Conservation (phyloP, 2,888 invertebrate species). For the Dryobota labecula region DNA sequence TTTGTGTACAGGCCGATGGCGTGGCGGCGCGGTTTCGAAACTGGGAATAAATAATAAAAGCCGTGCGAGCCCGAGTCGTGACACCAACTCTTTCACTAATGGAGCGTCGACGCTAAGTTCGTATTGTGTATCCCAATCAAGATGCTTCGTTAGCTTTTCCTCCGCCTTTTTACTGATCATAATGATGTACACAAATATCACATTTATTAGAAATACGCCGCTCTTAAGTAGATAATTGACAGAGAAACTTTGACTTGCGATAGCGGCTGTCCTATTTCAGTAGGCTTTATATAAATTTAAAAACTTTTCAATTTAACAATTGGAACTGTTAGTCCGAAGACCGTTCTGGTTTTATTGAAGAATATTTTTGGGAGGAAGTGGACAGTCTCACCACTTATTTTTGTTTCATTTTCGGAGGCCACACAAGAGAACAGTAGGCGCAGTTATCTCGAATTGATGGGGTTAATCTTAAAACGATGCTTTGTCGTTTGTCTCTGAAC, state of each 20-base stretch:
- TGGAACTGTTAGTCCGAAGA: background rate
- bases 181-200: conserved; percentile 66
- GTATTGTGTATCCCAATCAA: conserved; percentile 86
- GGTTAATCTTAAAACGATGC: conserved; percentile 85
- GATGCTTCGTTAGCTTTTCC: conserved; percentile 83
- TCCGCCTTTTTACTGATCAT: conserved; percentile 81
- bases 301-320: conserved; percentile 18
- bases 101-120: conserved; percentile 83
- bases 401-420: conserved; percentile 75
- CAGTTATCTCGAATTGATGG: conserved; percentile 85
- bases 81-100: conserved; percentile 88
- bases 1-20: conserved; percentile 76
- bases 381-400: conserved; percentile 55
- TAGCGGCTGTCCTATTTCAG: conserved; percentile 22
- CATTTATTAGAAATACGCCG: conserved; percentile 53
- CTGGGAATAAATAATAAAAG: conserved; percentile 88
- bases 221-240: conserved; percentile 33
- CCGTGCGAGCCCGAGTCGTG: conserved; percentile 85
- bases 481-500: conserved; percentile 81
- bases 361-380: conserved; percentile 52
- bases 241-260: conserved; percentile 13
- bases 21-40: conserved; percentile 79
- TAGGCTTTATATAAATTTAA: conserved; percentile 18
- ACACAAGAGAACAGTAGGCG: conserved; percentile 82
- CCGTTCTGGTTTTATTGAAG: conserved; percentile 11